Evolutionary conservation across 2,888 invertebrate species (phyloP).

Genomic region (Zygothrica quintamaculata): DNA sequence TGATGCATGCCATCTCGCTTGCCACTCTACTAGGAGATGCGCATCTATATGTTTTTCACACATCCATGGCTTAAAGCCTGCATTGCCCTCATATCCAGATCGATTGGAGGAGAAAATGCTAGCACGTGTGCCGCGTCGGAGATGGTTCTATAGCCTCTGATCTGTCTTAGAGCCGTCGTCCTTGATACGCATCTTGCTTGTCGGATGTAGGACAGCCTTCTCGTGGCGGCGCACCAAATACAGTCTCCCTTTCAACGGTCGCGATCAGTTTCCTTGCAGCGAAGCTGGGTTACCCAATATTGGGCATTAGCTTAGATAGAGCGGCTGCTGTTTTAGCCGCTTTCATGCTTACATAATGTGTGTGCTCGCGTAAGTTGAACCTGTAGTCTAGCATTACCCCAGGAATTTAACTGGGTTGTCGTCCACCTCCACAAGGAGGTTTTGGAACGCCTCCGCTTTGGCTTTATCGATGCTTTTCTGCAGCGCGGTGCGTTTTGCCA

Average conservation of each 20-base stretch:
- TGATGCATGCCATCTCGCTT: not conserved
- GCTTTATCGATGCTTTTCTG: not conserved
- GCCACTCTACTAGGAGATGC: not conserved
- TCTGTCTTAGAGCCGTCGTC: not conserved
- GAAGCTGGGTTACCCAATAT: not conserved
- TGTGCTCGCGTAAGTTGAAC: slow-evolving; percentile 9
- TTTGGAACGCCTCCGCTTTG: not conserved
- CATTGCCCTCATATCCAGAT: not conserved
- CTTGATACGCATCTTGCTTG: not conserved
- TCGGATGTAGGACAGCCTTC: too few species aligned
- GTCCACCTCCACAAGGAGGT: not conserved
- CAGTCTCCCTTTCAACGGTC: not conserved
- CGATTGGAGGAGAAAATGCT: not conserved
- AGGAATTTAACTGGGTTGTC: slow-evolving; percentile 1
- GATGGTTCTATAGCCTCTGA: not conserved
- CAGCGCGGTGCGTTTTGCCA: not conserved
- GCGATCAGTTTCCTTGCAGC: not conserved
- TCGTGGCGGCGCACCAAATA: not conserved
- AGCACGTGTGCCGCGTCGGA: slow-evolving; percentile 1
- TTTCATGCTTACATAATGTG: slow-evolving; percentile 4
- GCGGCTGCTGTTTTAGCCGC: not conserved
- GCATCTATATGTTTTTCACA: not conserved
- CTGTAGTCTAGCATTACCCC: slow-evolving; percentile 9
- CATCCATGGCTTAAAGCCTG: not conserved
- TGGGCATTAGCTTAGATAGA: slow-evolving; percentile 1